phyloP scores from a whole-genome alignment of 2,113 vertebrate genomes.

The Axis porcinus region DNA sequence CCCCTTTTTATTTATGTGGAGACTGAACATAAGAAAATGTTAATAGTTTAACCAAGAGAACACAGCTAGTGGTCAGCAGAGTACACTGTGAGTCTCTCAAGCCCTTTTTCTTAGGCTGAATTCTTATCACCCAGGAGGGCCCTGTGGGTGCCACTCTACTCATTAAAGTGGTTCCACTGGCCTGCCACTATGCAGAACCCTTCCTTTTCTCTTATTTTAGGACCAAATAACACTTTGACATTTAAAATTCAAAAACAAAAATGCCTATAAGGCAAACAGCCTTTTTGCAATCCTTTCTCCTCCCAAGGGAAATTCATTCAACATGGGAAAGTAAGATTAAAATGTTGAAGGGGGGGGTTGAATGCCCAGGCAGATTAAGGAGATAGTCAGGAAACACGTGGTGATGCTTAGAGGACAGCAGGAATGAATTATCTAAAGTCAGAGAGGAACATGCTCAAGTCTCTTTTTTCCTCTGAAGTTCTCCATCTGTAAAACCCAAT shows the following conservation, averaged over 20 bases:
- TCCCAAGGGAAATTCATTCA: not conserved
- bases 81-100: not conserved
- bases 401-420: too few species aligned
- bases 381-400: not conserved
- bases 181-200: not conserved
- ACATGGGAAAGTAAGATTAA: not conserved
- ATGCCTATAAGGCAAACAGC: not conserved
- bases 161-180: not conserved
- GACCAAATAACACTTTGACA: not conserved
- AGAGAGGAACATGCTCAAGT: not conserved
- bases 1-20: not conserved
- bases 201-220: not conserved
- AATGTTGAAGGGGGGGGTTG: not conserved
- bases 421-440: not conserved
- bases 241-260: slow-evolving; percentile 10
- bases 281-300: not conserved
- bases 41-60: not conserved
- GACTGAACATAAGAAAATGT: not conserved
- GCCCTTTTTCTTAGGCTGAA: not conserved
- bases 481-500: not conserved
- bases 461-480: not conserved
- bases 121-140: not conserved
- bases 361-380: not conserved
- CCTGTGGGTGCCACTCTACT: not conserved
- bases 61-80: not conserved